These are phyloP conservation scores for Hypsibius dujardini DNA, from an alignment of 1,140 invertebrate genomes.

Conservation along the genomic window DNA sequence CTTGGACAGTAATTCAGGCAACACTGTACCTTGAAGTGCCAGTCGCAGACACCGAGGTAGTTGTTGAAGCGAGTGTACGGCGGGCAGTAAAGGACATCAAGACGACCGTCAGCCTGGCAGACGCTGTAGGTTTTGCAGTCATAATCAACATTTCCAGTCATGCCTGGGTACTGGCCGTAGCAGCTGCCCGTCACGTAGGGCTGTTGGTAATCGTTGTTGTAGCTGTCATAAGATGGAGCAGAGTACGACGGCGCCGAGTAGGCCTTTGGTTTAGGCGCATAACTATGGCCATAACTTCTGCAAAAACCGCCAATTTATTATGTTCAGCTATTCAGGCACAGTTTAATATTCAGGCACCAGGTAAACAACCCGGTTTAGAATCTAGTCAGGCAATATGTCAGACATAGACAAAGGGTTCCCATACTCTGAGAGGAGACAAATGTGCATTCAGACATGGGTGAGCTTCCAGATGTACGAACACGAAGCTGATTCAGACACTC, in stretches of 20 bases:
- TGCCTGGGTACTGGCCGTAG: slow-evolving; percentile 15
- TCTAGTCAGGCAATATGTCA: neutral
- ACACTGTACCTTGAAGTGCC: slow-evolving; percentile 12
- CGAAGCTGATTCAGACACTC: too few relatives aligned
- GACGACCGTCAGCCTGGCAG: slow-evolving; percentile 15
- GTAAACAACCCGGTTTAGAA: neutral
- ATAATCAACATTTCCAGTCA: slow-evolving; percentile 6
- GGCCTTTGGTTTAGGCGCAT: too few relatives aligned
- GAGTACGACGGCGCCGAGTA: neutral
- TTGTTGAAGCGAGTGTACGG: slow-evolving; percentile 17
- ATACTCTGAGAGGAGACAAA: too few relatives aligned
- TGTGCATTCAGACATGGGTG: too few relatives aligned
- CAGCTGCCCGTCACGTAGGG: slow-evolving; percentile 15
- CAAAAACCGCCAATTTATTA: neutral
- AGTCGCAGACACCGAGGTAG: slow-evolving; percentile 15
- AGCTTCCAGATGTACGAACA: too few relatives aligned
- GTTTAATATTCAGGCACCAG: neutral
- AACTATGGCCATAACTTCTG: neutral
- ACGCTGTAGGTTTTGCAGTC: slow-evolving; percentile 10
- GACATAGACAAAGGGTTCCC: too few relatives aligned
- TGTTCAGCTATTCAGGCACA: neutral
- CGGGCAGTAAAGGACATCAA: slow-evolving; percentile 15
- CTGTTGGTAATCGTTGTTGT: neutral
- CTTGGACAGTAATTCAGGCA: too few relatives aligned
- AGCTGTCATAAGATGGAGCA: neutral